These are phyloP conservation scores for Mesaphorura yosii DNA, from an alignment of 1,140 invertebrate species.

Conservation along the genomic window DNA sequence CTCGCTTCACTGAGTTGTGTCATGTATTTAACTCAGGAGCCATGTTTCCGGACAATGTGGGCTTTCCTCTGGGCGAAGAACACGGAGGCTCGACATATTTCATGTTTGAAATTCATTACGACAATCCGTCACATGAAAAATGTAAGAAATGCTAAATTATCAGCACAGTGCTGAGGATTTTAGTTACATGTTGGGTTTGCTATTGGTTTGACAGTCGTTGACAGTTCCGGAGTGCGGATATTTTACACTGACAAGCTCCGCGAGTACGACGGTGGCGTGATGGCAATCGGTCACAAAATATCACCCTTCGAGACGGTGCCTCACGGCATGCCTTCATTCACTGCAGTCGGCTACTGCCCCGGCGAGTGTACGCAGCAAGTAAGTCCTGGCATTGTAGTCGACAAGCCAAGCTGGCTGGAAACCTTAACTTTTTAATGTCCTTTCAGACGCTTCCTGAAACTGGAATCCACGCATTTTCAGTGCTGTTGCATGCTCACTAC, in stretches of 20 bases:
- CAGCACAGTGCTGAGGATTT: neutral
- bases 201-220: conserved; percentile 35
- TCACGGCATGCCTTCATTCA: conserved; percentile 55
- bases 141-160: conserved; percentile 37
- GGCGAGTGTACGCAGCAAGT: conserved; percentile 62
- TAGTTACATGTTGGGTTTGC: neutral
- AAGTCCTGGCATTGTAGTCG: no score
- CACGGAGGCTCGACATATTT: conserved; percentile 58
- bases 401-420: neutral
- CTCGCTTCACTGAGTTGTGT: neutral
- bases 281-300: conserved; percentile 66
- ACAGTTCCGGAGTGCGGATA: conserved; percentile 67
- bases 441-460: neutral
- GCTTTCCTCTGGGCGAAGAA: conserved; percentile 60
- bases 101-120: conserved; percentile 80
- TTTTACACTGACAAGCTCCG: conserved; percentile 60
- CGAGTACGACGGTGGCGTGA: conserved; percentile 60
- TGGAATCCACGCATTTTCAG: conserved; percentile 66
- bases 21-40: conserved; percentile 46
- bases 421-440: neutral
- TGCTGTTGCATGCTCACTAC: conserved; percentile 63
- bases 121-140: conserved; percentile 54
- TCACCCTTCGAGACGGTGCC: conserved; percentile 71
- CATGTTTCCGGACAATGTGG: conserved; percentile 65
- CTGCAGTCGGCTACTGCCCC: conserved; percentile 65